Conservation (phyloP, 2,113 vertebrate species). For the Agelaius phoeniceus region DNA sequence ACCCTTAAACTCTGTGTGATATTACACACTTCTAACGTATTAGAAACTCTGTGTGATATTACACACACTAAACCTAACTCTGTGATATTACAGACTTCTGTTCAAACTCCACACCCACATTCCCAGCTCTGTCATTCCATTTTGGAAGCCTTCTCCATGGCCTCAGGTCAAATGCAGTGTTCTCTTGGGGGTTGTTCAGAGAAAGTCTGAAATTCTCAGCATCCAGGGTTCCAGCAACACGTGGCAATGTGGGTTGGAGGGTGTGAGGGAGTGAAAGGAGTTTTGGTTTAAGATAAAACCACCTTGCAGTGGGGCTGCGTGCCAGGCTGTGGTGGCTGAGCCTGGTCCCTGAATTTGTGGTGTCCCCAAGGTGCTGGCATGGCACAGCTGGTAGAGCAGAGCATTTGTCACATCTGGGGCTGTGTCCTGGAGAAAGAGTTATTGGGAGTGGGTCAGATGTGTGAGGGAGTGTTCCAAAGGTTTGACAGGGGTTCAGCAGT, state of each 20-base stretch:
- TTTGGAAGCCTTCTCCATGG: neutral
- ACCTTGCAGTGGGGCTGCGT: neutral
- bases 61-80: too few relatives aligned
- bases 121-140: neutral
- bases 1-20: neutral
- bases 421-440: neutral
- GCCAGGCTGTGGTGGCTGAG: neutral
- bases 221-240: rapidly evolving
- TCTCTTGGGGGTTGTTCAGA: neutral
- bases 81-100: neutral
- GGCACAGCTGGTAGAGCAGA: rapidly evolving
- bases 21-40: neutral
- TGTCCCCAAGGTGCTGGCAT: rapidly evolving
- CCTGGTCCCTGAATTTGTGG: neutral
- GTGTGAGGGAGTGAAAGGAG: rapidly evolving
- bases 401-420: neutral
- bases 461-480: neutral
- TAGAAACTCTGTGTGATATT: too few relatives aligned
- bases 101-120: neutral
- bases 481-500: neutral
- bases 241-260: rapidly evolving
- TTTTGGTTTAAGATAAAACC: neutral
- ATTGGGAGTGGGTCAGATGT: neutral
- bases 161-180: neutral
- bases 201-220: neutral